Conservation (phyloP, 2,888 invertebrate genomes). For the Chouioia cunea region DNA sequence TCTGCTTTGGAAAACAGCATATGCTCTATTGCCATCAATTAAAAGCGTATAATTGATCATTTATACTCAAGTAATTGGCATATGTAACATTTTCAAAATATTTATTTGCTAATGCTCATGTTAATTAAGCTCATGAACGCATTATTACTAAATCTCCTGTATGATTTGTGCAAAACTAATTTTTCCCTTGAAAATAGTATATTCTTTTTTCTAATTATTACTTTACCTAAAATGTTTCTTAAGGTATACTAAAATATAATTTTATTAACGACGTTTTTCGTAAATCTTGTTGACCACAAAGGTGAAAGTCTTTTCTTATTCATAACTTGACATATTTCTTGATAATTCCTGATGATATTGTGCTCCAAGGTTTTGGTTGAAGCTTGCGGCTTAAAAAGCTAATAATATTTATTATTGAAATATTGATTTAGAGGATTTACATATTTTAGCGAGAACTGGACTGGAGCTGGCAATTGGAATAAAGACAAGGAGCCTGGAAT, state of each 20-base stretch:
- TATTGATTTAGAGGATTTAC: neutral
- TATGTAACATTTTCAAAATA: too few species aligned
- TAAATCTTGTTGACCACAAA: neutral
- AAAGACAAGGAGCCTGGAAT: slow-evolving; percentile 28
- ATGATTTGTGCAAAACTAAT: too few species aligned
- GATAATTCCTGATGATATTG: neutral
- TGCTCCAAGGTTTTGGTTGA: slow-evolving; percentile 28
- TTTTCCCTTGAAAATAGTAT: too few species aligned
- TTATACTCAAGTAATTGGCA: too few species aligned
- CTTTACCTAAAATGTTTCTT: neutral
- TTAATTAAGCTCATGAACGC: too few species aligned
- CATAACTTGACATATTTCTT: neutral
- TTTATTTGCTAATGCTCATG: too few species aligned
- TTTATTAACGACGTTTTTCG: neutral
- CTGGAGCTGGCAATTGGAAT: slow-evolving; percentile 44
- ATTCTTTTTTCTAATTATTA: neutral
- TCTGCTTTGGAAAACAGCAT: slow-evolving; percentile 14
- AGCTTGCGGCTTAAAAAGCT: slow-evolving; percentile 17
- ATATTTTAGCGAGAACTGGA: slow-evolving; percentile 48
- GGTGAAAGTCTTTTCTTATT: neutral
- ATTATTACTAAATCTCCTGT: too few species aligned
- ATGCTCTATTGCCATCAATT: too few species aligned
- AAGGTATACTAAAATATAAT: too few species aligned
- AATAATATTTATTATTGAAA: neutral
- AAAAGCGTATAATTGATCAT: too few species aligned